Percentiles rank a stretch among this genome's conserved stretches.
These are phyloP conservation scores for Hirtodrosophila histrioides DNA, from an alignment of 2,888 invertebrate species.

Conservation along the genomic window DNA sequence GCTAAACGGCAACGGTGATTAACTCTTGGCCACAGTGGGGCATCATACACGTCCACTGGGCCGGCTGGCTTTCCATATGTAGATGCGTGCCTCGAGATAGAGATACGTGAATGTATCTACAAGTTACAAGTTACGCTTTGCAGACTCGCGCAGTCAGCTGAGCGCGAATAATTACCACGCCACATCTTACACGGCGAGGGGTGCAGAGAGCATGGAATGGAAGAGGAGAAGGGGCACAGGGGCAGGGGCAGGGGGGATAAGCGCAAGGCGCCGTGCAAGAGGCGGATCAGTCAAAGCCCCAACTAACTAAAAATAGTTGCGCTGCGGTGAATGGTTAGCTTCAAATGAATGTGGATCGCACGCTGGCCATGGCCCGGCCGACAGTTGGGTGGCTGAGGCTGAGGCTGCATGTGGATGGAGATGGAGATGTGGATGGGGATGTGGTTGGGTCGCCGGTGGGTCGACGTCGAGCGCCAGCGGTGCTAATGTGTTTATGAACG, in stretches of 20 bases:
- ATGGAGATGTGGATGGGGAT: neutral
- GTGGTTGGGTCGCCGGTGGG: conserved; percentile 34
- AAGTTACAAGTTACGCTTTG: conserved; percentile 80
- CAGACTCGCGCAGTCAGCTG: conserved; percentile 79
- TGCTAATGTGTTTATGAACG: conserved; percentile 78
- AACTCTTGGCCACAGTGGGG: conserved; percentile 65
- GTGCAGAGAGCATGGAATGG: neutral
- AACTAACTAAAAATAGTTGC: conserved; percentile 51
- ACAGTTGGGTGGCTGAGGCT: conserved; percentile 6
- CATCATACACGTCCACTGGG: conserved; percentile 26
- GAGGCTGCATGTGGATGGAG: conserved; percentile 18
- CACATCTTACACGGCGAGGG: conserved; percentile 23
- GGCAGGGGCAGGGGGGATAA: neutral
- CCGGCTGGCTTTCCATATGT: conserved; percentile 56
- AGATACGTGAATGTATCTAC: conserved; percentile 71
- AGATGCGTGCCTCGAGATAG: conserved; percentile 70
- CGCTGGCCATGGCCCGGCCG: conserved; percentile 29
- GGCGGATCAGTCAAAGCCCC: conserved; percentile 63
- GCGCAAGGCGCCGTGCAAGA: conserved; percentile 52
- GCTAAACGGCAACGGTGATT: conserved; percentile 79
- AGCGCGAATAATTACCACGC: conserved; percentile 82
- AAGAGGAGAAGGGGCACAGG: neutral
- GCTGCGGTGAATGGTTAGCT: conserved; percentile 59
- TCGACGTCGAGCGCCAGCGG: conserved; percentile 68
- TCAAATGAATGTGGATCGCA: conserved; percentile 66